Conservation (phyloP, 2,797 vertebrate genomes). For the Sebastes taczanowskii region DNA sequence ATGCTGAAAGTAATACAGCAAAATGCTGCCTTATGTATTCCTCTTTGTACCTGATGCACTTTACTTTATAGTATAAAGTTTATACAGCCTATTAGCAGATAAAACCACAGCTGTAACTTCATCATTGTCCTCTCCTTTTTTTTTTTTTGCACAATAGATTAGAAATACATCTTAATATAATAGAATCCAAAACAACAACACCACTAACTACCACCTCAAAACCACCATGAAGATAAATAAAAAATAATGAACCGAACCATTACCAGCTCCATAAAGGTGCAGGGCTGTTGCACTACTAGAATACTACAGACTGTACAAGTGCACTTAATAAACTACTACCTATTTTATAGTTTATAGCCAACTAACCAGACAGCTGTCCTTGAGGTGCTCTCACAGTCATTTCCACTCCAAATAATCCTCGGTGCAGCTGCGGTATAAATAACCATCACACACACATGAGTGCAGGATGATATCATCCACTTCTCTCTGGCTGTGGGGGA, state of each 20-base stretch:
- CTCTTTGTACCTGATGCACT: no score
- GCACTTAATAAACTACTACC: slow-evolving; percentile 10
- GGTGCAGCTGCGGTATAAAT: slow-evolving; percentile 64
- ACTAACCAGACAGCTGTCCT: slow-evolving; percentile 46
- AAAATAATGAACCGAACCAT: background rate
- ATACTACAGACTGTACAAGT: background rate
- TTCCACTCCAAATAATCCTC: slow-evolving; percentile 38
- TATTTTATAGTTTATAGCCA: background rate
- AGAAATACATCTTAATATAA: background rate
- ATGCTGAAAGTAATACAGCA: background rate
- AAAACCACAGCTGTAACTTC: no score
- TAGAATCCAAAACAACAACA: background rate
- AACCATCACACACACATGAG: slow-evolving; percentile 46
- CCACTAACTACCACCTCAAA: background rate
- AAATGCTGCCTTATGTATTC: no score
- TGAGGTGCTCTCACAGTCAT: slow-evolving; percentile 36
- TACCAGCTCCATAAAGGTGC: background rate
- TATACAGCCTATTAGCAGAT: no score
- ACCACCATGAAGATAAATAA: background rate
- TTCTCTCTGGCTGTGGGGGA: slow-evolving; percentile 28
- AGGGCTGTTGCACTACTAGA: background rate
- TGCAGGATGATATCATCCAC: slow-evolving; percentile 36
- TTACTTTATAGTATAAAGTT: no score
- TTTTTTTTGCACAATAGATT: background rate
- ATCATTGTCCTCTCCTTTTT: no score